Evolutionary conservation across 2,888 invertebrate genomes (phyloP).

Genomic region (Tenthredo distinguenda): DNA sequence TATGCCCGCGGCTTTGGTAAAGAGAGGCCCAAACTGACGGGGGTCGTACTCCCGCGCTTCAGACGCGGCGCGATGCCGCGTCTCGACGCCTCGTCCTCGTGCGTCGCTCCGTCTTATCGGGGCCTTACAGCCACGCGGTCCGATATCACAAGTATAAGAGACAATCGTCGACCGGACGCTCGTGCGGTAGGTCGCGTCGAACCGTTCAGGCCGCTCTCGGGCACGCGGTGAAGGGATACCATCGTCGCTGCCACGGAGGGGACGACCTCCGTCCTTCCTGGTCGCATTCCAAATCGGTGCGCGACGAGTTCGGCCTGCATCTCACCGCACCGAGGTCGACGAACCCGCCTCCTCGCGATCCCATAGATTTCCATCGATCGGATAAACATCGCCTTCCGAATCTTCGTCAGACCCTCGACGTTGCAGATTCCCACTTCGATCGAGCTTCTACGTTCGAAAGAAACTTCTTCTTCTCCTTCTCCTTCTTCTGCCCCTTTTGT

Average conservation of each 20-base stretch:
- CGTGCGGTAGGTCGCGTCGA: conserved; percentile 44
- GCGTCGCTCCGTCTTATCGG: conserved; percentile 19
- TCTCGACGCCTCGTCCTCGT: neutral
- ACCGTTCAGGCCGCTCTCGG: neutral
- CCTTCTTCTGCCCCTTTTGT: neutral
- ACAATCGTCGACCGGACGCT: neutral
- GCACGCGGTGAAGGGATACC: conserved; percentile 31
- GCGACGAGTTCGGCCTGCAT: conserved; percentile 37
- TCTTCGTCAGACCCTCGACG: neutral
- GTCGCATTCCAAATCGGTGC: conserved; percentile 44
- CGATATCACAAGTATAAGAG: neutral
- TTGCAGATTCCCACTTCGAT: neutral
- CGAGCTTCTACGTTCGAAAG: neutral
- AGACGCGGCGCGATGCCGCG: conserved; percentile 34
- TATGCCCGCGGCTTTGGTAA: conserved; percentile 38
- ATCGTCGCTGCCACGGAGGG: neutral
- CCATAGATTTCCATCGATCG: neutral
- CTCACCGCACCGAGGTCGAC: neutral
- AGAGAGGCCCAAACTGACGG: conserved; percentile 60
- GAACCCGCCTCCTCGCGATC: neutral
- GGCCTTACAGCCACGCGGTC: conserved; percentile 28
- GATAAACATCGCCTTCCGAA: neutral
- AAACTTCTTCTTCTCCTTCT: neutral
- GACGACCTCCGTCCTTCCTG: conserved; percentile 42
- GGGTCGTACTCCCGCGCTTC: conserved; percentile 58